A percentile compares a stretch with the other conserved stretches of the same genome.
phyloP scores from a whole-genome alignment of 2,888 invertebrate species.

The Anagyrus pseudococci region DNA sequence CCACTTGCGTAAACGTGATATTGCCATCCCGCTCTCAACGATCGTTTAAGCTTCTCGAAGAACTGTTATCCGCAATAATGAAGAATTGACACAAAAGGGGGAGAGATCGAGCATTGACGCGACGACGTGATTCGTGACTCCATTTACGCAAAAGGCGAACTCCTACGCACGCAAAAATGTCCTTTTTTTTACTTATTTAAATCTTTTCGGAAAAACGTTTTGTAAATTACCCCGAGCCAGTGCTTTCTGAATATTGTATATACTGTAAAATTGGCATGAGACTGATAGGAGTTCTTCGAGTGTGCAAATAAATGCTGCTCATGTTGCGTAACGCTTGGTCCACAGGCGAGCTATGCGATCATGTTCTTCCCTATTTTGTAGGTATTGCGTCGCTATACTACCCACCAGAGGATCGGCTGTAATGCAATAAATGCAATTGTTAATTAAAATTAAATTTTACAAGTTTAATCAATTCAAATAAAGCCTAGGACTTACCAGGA shows the following conservation, averaged over 20 bases:
- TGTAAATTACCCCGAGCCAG: conserved; percentile 41
- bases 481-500: conserved; percentile 88
- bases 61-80: not conserved
- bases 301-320: conserved; percentile 60
- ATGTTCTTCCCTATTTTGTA: conserved; percentile 96
- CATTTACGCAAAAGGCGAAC: conserved; percentile 9
- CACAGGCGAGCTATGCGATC: conserved; percentile 97
- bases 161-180: conserved; percentile 18
- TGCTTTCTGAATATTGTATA: conserved; percentile 40
- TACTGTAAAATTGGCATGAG: conserved; percentile 52
- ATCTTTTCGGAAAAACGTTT: conserved; percentile 25
- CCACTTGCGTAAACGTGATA: conserved; percentile 15
- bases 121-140: conserved; percentile 10
- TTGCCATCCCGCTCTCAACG: not conserved
- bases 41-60: not conserved
- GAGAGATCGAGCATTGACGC: not conserved
- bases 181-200: conserved; percentile 6
- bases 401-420: conserved; percentile 95
- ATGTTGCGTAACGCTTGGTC: conserved; percentile 98
- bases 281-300: conserved; percentile 48
- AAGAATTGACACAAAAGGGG: conserved; percentile 5
- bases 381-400: conserved; percentile 97
- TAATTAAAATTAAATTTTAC: not conserved
- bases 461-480: not conserved
- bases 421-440: too few relatives aligned